Conservation (phyloP, 2,113 vertebrate species). For the Myxocyprinus asiaticus region DNA sequence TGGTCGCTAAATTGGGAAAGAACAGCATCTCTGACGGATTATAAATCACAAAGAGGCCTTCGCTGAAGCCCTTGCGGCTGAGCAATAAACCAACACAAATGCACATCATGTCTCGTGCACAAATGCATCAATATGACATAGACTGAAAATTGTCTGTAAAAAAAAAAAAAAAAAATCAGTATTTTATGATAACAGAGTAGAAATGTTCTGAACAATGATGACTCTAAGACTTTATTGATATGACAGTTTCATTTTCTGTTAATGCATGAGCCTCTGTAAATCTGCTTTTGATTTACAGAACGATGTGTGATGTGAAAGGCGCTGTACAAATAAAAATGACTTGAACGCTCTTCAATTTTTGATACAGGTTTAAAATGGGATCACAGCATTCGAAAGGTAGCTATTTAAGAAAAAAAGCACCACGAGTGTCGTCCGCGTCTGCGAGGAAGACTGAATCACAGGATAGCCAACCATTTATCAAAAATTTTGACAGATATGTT, state of each 20-base stretch:
- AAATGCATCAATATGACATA: conserved; percentile 49
- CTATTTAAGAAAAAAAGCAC: no score
- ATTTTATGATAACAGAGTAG: no score
- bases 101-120: conserved; percentile 54
- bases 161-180: no score
- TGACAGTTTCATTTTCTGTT: no score
- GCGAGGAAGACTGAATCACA: conserved; percentile 79
- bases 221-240: no score
- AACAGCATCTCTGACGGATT: conserved; percentile 77
- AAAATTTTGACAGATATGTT: conserved; percentile 88
- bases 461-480: conserved; percentile 86
- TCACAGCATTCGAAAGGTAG: no score
- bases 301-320: no score
- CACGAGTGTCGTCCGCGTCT: conserved; percentile 66
- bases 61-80: conserved; percentile 71
- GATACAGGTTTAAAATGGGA: conserved; percentile 8
- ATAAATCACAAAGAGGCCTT: conserved; percentile 75
- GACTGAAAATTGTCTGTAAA: no score
- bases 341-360: not conserved
- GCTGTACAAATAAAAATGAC: no score
- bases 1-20: conserved; percentile 48
- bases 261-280: no score
- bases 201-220: no score
- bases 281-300: no score
- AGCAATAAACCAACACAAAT: conserved; percentile 73